phyloP scores from a whole-genome alignment of 1,140 invertebrate genomes.

The Mizuhopecten yessoensis region DNA sequence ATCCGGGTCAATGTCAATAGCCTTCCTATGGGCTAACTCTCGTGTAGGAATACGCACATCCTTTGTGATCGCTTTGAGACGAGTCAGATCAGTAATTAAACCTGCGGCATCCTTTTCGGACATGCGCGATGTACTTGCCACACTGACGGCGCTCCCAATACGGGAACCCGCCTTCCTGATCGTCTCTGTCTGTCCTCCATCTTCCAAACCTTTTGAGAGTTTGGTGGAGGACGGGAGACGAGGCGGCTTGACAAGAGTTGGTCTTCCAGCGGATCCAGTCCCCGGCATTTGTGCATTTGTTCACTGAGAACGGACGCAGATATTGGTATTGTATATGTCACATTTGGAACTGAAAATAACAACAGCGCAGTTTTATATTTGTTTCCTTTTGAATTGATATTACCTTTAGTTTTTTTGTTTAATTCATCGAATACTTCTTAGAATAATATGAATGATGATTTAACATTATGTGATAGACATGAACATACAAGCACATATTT shows the following conservation, averaged over 20 bases:
- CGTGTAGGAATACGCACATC: slow-evolving; percentile 51
- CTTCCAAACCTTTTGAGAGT: slow-evolving; percentile 15
- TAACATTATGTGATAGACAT: no score
- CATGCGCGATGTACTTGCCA: slow-evolving; percentile 44
- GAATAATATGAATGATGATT: no score
- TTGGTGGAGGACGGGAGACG: slow-evolving; percentile 16
- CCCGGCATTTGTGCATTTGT: slow-evolving; percentile 36
- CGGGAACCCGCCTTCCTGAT: background rate
- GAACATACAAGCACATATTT: no score
- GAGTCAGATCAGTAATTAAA: slow-evolving; percentile 62
- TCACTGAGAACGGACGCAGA: background rate
- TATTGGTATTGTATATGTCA: background rate
- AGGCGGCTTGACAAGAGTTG: slow-evolving; percentile 3
- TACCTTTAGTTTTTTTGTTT: no score
- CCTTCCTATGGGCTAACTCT: background rate
- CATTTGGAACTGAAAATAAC: background rate
- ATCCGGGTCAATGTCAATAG: background rate
- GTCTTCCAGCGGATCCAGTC: slow-evolving; percentile 36
- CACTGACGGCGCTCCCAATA: slow-evolving; percentile 42
- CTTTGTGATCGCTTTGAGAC: slow-evolving; percentile 60
- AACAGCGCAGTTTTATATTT: no score
- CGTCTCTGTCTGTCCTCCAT: background rate
- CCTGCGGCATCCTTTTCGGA: slow-evolving; percentile 53
- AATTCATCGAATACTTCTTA: no score
- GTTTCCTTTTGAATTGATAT: background rate